Base-by-base conservation (phyloP, 2,888 invertebrate genomes). In the Abrostola tripartita region DNA sequence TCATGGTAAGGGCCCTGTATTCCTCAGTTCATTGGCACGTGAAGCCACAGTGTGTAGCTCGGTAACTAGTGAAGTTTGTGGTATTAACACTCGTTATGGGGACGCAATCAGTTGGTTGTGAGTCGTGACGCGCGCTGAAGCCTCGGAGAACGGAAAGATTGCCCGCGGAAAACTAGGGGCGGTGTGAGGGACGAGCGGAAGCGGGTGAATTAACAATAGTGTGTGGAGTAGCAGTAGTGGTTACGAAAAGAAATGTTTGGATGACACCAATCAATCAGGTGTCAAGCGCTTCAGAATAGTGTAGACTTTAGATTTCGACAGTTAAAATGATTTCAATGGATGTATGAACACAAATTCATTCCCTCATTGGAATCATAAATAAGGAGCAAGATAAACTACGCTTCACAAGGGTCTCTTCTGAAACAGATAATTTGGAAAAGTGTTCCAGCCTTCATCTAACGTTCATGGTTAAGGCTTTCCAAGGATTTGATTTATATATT, bases 101-200 rank as follows among this genome's bases (percentile, higher is more conserved):
- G 71, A 70, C 71, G 71, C 71, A 71, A 71, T 71, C 71, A 71
- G 71, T 51, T 57, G 76, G 55, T 24, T 24, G 24, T 24, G 4
- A 24, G 24, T 24, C 42, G 40, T 51, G 70, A 56, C 57, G 57
- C 49, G 5, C 52, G 35, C 36, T 14, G 24, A 14, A 47, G 44
- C 24, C 50, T 35, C 49, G 12, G 40, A 63, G 56, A 11, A 58
- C 11, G 42, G 44, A 56, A 71, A 63, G 63, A 71, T 62, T 71
- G 70, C 70, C 41, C 52, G 63, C 70, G 70, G 71, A 47, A 47
- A 59, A 52, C 12, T 54, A 5, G 49, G 14, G 11, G 1, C 5
- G 50, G 71, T 50, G 6, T n/a, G 24, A 2, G 41, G 6, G 8
- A 51, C 0, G 44, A 42, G 64, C 14, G 40, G 8, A 0, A 52